Evolutionary conservation across 2,113 vertebrate species (phyloP).

Genomic region (Athene cunicularia): DNA sequence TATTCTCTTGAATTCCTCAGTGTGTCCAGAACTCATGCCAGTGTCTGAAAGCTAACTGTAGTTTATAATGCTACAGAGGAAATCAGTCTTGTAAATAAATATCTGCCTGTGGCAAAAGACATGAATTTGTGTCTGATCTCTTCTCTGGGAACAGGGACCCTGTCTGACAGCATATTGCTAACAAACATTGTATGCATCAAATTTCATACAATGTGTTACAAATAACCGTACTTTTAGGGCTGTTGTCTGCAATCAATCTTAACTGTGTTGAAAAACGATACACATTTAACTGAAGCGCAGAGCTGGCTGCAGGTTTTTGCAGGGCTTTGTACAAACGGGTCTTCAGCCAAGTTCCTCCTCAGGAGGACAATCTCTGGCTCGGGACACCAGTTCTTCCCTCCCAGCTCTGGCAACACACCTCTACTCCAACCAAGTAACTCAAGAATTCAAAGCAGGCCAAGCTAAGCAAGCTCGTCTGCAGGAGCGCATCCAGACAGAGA

Average conservation of each 20-base stretch:
- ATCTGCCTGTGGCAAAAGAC: background rate
- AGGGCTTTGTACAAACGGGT: background rate
- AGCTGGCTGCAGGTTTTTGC: constrained; percentile 3
- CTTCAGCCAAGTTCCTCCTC: constrained; percentile 28
- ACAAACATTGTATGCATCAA: background rate
- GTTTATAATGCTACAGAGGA: background rate
- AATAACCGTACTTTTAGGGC: background rate
- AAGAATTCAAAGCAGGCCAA: constrained; percentile 40
- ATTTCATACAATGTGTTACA: background rate
- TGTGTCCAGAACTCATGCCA: background rate
- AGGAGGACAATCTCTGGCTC: constrained; percentile 55
- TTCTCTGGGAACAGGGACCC: background rate
- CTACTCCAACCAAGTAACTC: constrained; percentile 32
- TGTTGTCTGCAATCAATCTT: constrained; percentile 27
- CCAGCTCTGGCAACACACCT: constrained; percentile 35
- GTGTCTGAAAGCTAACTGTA: background rate
- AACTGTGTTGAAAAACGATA: constrained; percentile 23
- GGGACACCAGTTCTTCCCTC: background rate
- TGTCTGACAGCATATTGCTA: background rate
- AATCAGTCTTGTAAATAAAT: background rate
- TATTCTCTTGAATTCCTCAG: background rate
- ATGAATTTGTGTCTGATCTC: background rate
- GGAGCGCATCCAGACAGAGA: constrained; percentile 14
- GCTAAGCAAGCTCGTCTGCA: background rate
- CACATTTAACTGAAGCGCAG: background rate